Base-by-base conservation (phyloP, 1,140 invertebrate species). In the Holotrichia oblita region DNA sequence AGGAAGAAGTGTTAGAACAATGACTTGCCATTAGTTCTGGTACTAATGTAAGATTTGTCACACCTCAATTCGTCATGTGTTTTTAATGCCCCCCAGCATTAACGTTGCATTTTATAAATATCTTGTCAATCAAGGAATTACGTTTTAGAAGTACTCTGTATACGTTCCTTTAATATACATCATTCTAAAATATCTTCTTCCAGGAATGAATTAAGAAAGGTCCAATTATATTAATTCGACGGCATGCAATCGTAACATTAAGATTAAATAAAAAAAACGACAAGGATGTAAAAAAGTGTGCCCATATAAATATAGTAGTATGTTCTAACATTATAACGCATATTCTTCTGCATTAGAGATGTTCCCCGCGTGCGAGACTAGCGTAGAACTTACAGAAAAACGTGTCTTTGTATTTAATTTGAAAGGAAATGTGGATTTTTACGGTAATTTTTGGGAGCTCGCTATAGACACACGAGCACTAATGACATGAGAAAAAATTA, bases 381-480 rank as follows among this genome's bases (percentile, higher is more conserved):
- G 17, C 48, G 14, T 17, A 55, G 48, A 55, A 34, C 27, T 55
- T 6, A 55, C 14, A 55, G 48, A 55, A 55, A 55, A 55, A 55
- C 12, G 2, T 17, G 17, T 55, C 48, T 55, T 55, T 17, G 6
- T 17, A 17, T 6, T 55, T 55, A 55, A 55, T 55, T 55, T 17
- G 48, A 17, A 34, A 55, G 48, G 48, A 55, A 55, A 55, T 55
- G 48, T 55, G 12, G 48, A 55, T 55, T 55, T 55, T 55, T 55
- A 55, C 48, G 48, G 48, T 17, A 55, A 55, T 55, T 55, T 55
- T 55, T 55, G 48, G 42, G 48, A 7, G 48, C 48, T 55, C 48
- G 17, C 14, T 14, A n/a, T n/a, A 55, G 48, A 6, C 48, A n/a
- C 48, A 17, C 14, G 14, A n/a, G n/a, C 6, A 55, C 0, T 14